Evolutionary conservation across 2,113 vertebrate species (phyloP), one percentile per base, ranked within the genome.

Genomic region (Cathartes aura): DNA sequence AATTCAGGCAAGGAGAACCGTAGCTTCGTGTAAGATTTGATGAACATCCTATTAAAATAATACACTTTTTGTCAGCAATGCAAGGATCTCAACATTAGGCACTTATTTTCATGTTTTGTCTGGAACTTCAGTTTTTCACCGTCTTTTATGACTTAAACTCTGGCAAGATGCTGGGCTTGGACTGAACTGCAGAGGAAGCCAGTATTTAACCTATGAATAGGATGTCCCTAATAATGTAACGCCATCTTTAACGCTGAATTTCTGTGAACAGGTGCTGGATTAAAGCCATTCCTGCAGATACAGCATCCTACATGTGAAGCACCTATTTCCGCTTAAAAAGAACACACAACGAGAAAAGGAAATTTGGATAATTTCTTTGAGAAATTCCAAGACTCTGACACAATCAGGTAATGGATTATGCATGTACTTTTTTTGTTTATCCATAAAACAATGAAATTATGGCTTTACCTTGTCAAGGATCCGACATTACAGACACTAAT

Each of bases 151-250:
- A 48, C 24, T 73, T 6, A 23, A 52, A 42, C 3, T 43, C 50
- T 81, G 52, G 8, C 13, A 87, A 79, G 47, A 47, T 52, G 6
- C 5, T 67, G 8, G 5, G 7, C 42, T 73, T 89, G 11, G 71
- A 27, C 12, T 26, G 4, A 26, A 52, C 16, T 60, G 29, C 21
- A 82, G 30, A 64, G 47, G 27, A 67, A 66, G 24, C 1, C 10
- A 56, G 4, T 34, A 52, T 72, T 87, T 72, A 56, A 67, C 6
- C 2, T n/a, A 30, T 29, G 6, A 36, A 4, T 0, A 0, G 15
- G 10, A 67, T 36, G 7, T 29, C 38, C 12, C 7, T 36, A 34
- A 47, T 29, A 82, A 75, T 43, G 21, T 19, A 68, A 55, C 52
- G 15, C 4, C 6, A 22, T 5, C 2, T 58, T 71, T 47, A 56